phyloP scores from a whole-genome alignment of 2,113 vertebrate species.

The Excalfactoria chinensis region DNA sequence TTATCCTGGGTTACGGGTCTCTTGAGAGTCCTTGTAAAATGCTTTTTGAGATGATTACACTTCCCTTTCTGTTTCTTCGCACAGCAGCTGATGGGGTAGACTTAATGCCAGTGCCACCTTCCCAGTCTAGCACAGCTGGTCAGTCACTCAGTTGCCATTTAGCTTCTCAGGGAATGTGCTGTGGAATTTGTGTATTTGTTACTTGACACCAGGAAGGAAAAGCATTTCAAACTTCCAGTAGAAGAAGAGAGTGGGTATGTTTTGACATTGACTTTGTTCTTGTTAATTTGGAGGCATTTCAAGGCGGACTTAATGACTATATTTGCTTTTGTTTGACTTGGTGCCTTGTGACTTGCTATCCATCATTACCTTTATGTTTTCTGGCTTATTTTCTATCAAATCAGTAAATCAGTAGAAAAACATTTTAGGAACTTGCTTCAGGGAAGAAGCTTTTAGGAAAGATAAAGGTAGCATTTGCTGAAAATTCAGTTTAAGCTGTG shows the following conservation, averaged over 20 bases:
- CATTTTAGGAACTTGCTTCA: not conserved
- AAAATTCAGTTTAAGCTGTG: not conserved
- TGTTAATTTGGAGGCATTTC: not conserved
- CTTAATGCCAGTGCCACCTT: not conserved
- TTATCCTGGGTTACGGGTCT: not conserved
- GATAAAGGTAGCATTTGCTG: not conserved
- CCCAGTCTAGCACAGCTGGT: not conserved
- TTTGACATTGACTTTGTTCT: not conserved
- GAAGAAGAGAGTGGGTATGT: not conserved
- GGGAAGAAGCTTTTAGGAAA: not conserved
- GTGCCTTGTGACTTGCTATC: not conserved
- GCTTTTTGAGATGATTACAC: not conserved
- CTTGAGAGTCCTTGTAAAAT: not conserved
- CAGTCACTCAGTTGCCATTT: not conserved
- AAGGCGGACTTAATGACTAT: not conserved
- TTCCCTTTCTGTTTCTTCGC: not conserved
- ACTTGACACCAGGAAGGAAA: not conserved
- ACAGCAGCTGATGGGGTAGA: not conserved
- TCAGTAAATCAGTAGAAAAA: conserved; percentile 14
- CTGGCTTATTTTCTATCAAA: not conserved
- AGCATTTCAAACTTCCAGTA: not conserved
- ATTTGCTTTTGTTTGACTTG: not conserved
- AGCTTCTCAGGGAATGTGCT: not conserved
- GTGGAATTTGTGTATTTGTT: not conserved
- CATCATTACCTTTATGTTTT: not conserved